These are phyloP conservation scores for Anabas testudineus DNA, from an alignment of 2,797 vertebrate genomes.

Conservation along the genomic window DNA sequence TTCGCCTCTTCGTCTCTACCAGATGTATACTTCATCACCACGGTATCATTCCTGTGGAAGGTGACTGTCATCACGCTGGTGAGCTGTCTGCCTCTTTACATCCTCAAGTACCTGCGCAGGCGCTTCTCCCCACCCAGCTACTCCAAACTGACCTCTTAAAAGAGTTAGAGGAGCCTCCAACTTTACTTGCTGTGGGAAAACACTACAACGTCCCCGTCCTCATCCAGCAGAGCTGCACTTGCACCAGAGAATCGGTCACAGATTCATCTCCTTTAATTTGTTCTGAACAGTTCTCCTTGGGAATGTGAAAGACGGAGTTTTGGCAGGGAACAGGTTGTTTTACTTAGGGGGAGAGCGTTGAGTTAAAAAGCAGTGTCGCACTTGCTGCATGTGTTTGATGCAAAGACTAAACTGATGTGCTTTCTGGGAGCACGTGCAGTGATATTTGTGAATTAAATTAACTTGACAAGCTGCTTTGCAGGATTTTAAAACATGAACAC, in stretches of 20 bases:
- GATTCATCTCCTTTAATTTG: constrained; percentile 42
- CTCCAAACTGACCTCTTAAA: constrained; percentile 93
- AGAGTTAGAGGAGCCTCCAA: constrained; percentile 1
- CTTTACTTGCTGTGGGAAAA: neutral
- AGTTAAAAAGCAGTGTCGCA: constrained; percentile 13
- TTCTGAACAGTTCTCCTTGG: constrained; percentile 20
- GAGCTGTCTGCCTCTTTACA: constrained; percentile 97
- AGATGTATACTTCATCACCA: constrained; percentile 98
- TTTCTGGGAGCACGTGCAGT: constrained; percentile 16
- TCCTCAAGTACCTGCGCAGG: constrained; percentile 96
- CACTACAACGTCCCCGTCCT: constrained; percentile 15
- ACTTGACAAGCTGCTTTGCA: neutral
- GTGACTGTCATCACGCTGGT: constrained; percentile 97
- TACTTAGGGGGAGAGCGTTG: neutral
- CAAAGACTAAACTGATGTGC: constrained; percentile 34
- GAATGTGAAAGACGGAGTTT: neutral
- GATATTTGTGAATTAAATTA: neutral
- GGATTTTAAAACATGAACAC: constrained; percentile 7
- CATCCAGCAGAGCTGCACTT: constrained; percentile 32
- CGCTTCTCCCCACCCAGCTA: constrained; percentile 98
- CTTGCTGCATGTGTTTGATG: constrained; percentile 54
- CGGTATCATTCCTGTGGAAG: constrained; percentile 97
- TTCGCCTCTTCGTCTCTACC: constrained; percentile 31
- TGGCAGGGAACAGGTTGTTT: constrained; percentile 31
- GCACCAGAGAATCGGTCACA: constrained; percentile 32